Percentiles rank a stretch among this genome's conserved stretches.
Conservation (phyloP, 2,113 vertebrate genomes). For the Rhadina sibilatrix region DNA sequence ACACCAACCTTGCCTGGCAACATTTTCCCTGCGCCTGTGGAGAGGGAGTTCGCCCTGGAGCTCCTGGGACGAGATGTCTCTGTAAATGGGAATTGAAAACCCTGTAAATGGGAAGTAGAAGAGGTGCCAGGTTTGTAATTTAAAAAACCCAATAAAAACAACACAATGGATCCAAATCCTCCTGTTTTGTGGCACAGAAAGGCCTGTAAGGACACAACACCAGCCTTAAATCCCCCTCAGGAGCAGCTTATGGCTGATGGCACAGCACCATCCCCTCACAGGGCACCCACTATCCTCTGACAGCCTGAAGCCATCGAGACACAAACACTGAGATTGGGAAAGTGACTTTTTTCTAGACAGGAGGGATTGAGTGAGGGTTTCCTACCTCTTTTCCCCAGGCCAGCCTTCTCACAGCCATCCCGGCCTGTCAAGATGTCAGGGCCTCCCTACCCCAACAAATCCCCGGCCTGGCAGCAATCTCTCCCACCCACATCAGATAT, state of each 20-base stretch:
- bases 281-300: neutral
- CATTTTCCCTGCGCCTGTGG: neutral
- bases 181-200: neutral
- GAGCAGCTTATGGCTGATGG: accelerated
- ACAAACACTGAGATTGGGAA: neutral
- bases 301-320: neutral
- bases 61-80: neutral
- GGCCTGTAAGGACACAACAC: neutral
- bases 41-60: neutral
- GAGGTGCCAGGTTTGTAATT: conserved; percentile 1
- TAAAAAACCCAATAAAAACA: neutral
- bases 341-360: neutral
- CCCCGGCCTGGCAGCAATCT: neutral
- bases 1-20: conserved; percentile 54
- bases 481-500: neutral
- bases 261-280: neutral
- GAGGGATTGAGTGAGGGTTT: neutral
- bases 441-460: neutral
- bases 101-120: neutral
- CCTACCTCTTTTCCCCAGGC: neutral
- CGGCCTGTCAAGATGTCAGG: neutral
- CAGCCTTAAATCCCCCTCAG: neutral
- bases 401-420: neutral
- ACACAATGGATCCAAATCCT: neutral
- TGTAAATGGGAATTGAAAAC: conserved; percentile 42